Conservation (phyloP, 2,888 invertebrate species). For the Plutella xylostella region DNA sequence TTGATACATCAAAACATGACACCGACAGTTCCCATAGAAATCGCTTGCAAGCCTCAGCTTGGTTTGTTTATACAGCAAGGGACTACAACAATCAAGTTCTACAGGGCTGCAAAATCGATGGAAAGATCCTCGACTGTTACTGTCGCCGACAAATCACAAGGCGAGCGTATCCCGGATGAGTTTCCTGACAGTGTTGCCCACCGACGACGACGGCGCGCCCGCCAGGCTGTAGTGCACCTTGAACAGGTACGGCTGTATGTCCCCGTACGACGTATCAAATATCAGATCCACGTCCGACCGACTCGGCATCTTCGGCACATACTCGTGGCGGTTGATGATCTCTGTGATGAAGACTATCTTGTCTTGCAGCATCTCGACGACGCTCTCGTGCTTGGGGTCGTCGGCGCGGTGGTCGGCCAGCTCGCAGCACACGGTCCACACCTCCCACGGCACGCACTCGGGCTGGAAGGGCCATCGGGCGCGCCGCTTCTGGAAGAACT, state of each 20-base stretch:
- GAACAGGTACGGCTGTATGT: slow-evolving; percentile 97
- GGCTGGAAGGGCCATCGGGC: slow-evolving; percentile 91
- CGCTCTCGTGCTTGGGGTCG: slow-evolving; percentile 86
- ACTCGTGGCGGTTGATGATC: slow-evolving; percentile 95
- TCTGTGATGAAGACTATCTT: slow-evolving; percentile 95
- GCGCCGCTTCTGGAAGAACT: slow-evolving; percentile 94
- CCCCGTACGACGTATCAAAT: slow-evolving; percentile 92
- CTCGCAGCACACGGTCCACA: slow-evolving; percentile 95
- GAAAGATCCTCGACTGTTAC: no score
- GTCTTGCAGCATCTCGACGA: slow-evolving; percentile 89
- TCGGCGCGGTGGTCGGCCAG: slow-evolving; percentile 88
- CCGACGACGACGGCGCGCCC: slow-evolving; percentile 82
- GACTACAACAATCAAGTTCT: no score
- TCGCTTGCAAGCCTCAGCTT: no score
- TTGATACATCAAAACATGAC: no score
- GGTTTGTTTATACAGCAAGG: no score
- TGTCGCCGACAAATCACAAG: slow-evolving; percentile 76
- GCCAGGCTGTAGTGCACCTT: slow-evolving; percentile 88
- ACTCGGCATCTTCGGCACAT: slow-evolving; percentile 95
- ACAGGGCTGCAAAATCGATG: no score
- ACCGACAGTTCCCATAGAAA: no score
- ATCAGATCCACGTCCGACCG: slow-evolving; percentile 92
- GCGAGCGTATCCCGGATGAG: slow-evolving; percentile 88
- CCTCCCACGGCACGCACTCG: slow-evolving; percentile 97
- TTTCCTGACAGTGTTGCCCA: slow-evolving; percentile 91